phyloP scores from a whole-genome alignment of 2,797 vertebrate genomes.

The Eospalax fontanierii region DNA sequence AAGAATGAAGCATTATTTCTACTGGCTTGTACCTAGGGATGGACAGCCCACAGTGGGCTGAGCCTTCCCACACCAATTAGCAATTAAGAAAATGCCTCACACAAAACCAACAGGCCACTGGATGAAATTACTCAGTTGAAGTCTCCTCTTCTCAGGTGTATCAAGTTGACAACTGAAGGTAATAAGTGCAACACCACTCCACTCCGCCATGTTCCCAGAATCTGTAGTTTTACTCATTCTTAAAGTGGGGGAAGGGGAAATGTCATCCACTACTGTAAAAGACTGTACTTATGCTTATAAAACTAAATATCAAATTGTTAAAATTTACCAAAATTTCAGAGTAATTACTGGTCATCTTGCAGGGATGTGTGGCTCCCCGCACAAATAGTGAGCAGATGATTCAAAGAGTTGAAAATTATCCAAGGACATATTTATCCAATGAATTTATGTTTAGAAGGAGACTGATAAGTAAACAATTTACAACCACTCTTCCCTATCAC shows the following conservation, averaged over 20 bases:
- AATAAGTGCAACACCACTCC: too few species aligned
- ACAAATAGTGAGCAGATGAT: not conserved
- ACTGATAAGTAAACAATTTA: not conserved
- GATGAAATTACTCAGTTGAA: too few species aligned
- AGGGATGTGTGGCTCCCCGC: not conserved
- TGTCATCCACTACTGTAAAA: slow-evolving; percentile 39
- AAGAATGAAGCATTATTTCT: too few species aligned
- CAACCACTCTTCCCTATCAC: not conserved
- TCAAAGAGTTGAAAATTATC: not conserved
- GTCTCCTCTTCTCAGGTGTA: too few species aligned
- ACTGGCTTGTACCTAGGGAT: too few species aligned
- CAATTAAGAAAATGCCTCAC: too few species aligned
- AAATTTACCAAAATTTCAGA: slow-evolving; percentile 14
- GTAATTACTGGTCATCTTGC: not conserved
- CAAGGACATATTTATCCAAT: not conserved
- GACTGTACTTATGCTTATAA: slow-evolving; percentile 3
- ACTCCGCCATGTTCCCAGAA: not conserved
- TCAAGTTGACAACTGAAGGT: too few species aligned
- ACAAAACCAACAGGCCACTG: too few species aligned
- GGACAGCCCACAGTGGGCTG: too few species aligned
- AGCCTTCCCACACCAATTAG: too few species aligned
- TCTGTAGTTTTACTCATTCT: slow-evolving; percentile 40
- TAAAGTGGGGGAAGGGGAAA: not conserved
- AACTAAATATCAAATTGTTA: slow-evolving; percentile 41
- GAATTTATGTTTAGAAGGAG: not conserved